Percentiles rank a stretch among this genome's conserved stretches.
These are phyloP conservation scores for Ennomos fuscantarius DNA, from an alignment of 2,888 invertebrate species.

Conservation along the genomic window DNA sequence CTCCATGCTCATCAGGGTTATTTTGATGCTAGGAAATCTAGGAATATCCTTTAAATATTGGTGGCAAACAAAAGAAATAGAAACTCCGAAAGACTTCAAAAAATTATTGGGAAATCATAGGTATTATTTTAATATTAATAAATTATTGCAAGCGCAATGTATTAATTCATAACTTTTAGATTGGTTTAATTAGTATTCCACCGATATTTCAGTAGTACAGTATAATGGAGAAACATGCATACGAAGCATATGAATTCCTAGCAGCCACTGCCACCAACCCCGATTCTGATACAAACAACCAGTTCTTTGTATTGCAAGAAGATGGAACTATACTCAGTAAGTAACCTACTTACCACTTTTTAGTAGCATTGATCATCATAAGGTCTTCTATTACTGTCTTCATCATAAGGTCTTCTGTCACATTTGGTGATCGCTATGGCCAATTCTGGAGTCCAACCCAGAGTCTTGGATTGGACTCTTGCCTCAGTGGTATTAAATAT, in stretches of 20 bases:
- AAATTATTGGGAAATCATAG: not conserved
- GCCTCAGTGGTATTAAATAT: no score
- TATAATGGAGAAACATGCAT: constrained; percentile 68
- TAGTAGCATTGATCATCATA: no score
- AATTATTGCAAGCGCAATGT: no score
- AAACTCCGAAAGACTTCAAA: not conserved
- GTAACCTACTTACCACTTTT: constrained; percentile 35
- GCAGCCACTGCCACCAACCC: constrained; percentile 48
- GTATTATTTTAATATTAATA: no score
- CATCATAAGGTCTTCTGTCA: no score
- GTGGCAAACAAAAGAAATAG: not conserved
- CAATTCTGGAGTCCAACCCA: no score
- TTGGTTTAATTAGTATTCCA: no score
- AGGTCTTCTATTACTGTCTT: not conserved
- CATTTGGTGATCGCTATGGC: no score
- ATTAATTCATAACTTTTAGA: no score
- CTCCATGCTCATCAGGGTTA: no score
- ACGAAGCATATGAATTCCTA: constrained; percentile 69
- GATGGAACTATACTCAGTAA: constrained; percentile 70
- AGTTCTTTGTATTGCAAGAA: constrained; percentile 72
- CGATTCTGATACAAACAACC: constrained; percentile 57
- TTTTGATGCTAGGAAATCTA: no score
- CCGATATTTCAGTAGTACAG: constrained; percentile 13
- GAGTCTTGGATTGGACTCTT: no score
- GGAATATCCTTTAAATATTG: not conserved